Conservation (phyloP, 2,888 invertebrate genomes). For the Xanthia togata region DNA sequence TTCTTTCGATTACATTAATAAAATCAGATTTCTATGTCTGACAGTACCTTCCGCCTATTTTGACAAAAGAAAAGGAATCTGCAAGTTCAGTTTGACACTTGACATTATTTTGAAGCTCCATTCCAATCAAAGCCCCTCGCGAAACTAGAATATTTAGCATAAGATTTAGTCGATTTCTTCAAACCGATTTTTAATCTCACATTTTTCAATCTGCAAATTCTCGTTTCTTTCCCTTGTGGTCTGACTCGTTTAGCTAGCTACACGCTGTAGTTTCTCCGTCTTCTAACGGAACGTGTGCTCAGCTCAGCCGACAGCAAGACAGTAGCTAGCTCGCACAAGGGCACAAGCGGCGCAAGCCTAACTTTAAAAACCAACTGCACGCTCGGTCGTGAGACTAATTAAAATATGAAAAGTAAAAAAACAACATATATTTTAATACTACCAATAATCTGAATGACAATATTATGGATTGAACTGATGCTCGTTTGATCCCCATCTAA, state of each 20-base stretch:
- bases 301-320: neutral
- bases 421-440: too few species aligned
- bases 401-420: neutral
- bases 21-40: conserved; percentile 65
- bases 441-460: too few species aligned
- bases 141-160: conserved; percentile 23
- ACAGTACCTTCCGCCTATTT: conserved; percentile 75
- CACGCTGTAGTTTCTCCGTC: neutral
- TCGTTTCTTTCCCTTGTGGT: neutral
- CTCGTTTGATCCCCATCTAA: too few species aligned
- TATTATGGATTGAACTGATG: too few species aligned
- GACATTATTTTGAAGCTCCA: conserved; percentile 26
- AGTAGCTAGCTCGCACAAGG: too few species aligned
- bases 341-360: neutral
- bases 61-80: conserved; percentile 73
- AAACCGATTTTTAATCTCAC: neutral
- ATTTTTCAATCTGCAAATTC: neutral
- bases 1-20: conserved; percentile 67
- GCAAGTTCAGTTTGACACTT: conserved; percentile 55
- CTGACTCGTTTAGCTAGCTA: neutral
- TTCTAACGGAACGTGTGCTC: neutral
- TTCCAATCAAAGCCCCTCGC: too few species aligned
- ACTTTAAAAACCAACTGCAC: neutral
- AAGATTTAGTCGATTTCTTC: conserved; percentile 19
- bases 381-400: neutral